A percentile compares a stretch with the other conserved stretches of the same genome.
Conservation (phyloP, 1,140 invertebrate species). For the Homarus americanus region DNA sequence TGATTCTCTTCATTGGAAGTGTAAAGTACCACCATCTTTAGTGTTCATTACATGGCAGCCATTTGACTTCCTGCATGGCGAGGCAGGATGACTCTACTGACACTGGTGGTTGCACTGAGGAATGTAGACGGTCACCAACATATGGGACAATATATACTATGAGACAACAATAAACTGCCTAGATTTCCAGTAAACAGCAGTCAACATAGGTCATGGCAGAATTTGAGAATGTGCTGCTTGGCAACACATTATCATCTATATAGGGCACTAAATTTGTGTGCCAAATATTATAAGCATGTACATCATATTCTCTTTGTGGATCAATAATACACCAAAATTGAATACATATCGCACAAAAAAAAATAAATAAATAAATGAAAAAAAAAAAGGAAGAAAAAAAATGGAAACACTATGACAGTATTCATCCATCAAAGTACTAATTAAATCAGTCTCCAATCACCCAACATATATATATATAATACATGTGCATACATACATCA, state of each 20-base stretch:
- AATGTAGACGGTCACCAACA: constrained; percentile 56
- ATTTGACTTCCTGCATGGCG: neutral
- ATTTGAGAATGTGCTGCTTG: constrained; percentile 58
- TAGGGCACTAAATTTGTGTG: constrained; percentile 51
- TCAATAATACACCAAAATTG: constrained; percentile 70
- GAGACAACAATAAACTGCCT: constrained; percentile 68
- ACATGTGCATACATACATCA: constrained; percentile 41
- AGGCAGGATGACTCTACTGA: constrained; percentile 19
- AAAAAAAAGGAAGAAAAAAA: constrained; percentile 4
- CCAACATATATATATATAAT: constrained; percentile 20
- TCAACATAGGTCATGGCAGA: constrained; percentile 66
- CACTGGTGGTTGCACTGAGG: constrained; percentile 37
- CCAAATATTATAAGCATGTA: constrained; percentile 62
- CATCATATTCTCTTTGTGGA: constrained; percentile 32
- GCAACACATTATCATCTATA: constrained; percentile 56
- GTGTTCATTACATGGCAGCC: neutral
- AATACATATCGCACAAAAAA: constrained; percentile 58
- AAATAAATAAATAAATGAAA: neutral
- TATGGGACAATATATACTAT: constrained; percentile 67
- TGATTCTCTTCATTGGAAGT: constrained; percentile 18
- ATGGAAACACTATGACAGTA: neutral
- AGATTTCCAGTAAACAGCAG: constrained; percentile 52
- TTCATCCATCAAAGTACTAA: constrained; percentile 29
- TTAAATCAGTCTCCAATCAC: constrained; percentile 2
- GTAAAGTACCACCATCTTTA: neutral